These are phyloP conservation scores for Corythoichthys intestinalis DNA, from an alignment of 2,113 vertebrate species.

Conservation along the genomic window DNA sequence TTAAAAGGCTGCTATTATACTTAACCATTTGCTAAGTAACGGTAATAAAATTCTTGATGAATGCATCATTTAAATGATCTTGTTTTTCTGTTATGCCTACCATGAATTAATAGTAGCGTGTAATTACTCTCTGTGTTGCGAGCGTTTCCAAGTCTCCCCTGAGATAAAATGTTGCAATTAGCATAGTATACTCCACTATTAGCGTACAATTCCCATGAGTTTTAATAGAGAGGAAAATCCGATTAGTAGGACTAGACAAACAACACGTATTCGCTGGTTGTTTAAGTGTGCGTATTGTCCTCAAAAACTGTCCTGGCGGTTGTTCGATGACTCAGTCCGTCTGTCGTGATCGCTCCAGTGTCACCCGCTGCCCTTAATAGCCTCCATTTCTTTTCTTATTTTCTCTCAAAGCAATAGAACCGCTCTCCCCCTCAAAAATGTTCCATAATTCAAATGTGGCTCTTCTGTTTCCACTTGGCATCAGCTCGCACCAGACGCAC, in stretches of 20 bases:
- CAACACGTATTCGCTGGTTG: slow-evolving; percentile 43
- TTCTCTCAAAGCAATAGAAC: slow-evolving; percentile 19
- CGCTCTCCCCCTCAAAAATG: slow-evolving; percentile 23
- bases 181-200: slow-evolving; percentile 27
- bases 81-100: slow-evolving; percentile 2
- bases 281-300: slow-evolving; percentile 43
- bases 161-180: slow-evolving; percentile 33
- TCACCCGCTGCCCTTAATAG: slow-evolving; percentile 14
- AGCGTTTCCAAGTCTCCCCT: slow-evolving; percentile 1
- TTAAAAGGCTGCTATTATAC: not conserved
- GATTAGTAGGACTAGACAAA: slow-evolving; percentile 52
- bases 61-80: not conserved
- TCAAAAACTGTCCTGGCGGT: slow-evolving; percentile 39
- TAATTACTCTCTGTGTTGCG: not conserved
- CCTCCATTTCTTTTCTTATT: slow-evolving; percentile 1
- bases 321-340: slow-evolving; percentile 52
- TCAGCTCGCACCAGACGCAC: slow-evolving; percentile 19
- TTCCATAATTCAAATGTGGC: slow-evolving; percentile 16
- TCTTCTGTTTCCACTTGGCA: slow-evolving; percentile 16
- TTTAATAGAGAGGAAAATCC: slow-evolving; percentile 25
- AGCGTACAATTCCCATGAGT: slow-evolving; percentile 28
- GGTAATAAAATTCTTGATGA: not conserved
- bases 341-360: slow-evolving; percentile 31
- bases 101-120: not conserved
- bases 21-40: not conserved